These are phyloP conservation scores for Merodon equestris DNA, from an alignment of 2,888 invertebrate species.

Conservation along the genomic window DNA sequence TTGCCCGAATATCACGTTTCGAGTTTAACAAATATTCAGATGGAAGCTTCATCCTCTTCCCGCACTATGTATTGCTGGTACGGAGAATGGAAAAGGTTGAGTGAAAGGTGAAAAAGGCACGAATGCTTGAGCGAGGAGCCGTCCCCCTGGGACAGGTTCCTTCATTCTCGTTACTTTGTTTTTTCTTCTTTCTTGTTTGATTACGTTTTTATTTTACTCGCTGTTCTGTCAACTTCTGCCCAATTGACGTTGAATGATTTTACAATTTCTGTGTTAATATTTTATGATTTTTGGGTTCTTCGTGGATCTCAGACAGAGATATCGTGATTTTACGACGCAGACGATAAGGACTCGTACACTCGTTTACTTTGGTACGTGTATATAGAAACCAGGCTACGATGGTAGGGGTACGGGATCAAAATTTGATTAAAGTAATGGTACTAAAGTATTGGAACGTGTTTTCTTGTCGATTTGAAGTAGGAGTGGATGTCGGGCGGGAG, in stretches of 20 bases:
- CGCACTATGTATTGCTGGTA: no score
- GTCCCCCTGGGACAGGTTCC: not conserved
- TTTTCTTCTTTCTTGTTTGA: constrained; percentile 20
- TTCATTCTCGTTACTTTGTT: not conserved
- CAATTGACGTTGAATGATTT: constrained; percentile 65
- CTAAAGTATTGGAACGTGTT: constrained; percentile 64
- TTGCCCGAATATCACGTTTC: constrained; percentile 55
- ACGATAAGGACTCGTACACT: constrained; percentile 41
- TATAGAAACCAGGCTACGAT: no score
- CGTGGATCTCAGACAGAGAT: not conserved
- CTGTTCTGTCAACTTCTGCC: constrained; percentile 46
- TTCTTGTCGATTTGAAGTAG: constrained; percentile 41
- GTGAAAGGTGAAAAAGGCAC: not conserved
- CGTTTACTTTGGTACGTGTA: constrained; percentile 29
- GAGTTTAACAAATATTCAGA: not conserved
- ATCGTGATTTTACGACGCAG: constrained; percentile 55
- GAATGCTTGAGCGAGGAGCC: not conserved
- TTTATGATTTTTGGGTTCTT: constrained; percentile 35
- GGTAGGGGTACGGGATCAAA: constrained; percentile 24
- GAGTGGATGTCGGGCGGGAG: no score
- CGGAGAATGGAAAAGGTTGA: no score
- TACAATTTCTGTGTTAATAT: constrained; percentile 65
- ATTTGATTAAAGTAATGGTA: constrained; percentile 57
- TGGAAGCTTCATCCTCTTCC: not conserved
- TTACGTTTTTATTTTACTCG: constrained; percentile 16